Evolutionary conservation across 2,113 vertebrate species (phyloP).

Genomic region (Phyllostomus hastatus): DNA sequence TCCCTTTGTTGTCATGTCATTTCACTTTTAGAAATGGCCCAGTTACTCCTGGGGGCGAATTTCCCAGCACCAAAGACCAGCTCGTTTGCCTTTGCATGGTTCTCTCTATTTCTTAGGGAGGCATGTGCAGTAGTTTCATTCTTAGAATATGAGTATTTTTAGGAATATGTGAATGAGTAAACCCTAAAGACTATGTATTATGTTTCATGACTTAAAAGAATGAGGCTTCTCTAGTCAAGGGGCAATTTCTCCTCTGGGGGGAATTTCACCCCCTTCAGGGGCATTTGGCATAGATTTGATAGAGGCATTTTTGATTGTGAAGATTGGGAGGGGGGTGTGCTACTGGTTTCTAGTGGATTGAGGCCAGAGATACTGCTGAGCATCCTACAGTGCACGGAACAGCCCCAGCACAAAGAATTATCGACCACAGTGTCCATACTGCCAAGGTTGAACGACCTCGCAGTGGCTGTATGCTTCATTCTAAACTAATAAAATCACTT

Average conservation of each 20-base stretch:
- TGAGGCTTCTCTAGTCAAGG: background rate
- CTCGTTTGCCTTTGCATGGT: background rate
- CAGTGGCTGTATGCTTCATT: background rate
- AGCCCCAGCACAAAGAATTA: background rate
- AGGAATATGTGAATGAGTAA: background rate
- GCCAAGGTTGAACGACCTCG: background rate
- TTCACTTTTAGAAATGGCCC: slow-evolving; percentile 19
- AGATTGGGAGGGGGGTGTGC: background rate
- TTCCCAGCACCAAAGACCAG: background rate
- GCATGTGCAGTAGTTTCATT: background rate
- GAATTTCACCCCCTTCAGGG: background rate
- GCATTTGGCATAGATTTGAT: background rate
- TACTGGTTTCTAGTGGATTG: background rate
- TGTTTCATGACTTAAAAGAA: background rate
- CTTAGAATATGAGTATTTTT: slow-evolving; percentile 3
- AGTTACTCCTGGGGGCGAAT: background rate
- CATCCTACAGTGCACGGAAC: background rate
- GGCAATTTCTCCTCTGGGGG: background rate
- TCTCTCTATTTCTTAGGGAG: background rate
- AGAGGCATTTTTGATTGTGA: background rate
- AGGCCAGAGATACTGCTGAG: background rate
- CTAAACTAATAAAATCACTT: slow-evolving; percentile 49
- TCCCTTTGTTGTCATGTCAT: background rate
- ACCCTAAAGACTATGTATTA: background rate
- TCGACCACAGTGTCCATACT: background rate